Percentiles rank a stretch among this genome's conserved stretches.
Conservation (phyloP, 2,113 vertebrate species). For the Taxidea taxus region DNA sequence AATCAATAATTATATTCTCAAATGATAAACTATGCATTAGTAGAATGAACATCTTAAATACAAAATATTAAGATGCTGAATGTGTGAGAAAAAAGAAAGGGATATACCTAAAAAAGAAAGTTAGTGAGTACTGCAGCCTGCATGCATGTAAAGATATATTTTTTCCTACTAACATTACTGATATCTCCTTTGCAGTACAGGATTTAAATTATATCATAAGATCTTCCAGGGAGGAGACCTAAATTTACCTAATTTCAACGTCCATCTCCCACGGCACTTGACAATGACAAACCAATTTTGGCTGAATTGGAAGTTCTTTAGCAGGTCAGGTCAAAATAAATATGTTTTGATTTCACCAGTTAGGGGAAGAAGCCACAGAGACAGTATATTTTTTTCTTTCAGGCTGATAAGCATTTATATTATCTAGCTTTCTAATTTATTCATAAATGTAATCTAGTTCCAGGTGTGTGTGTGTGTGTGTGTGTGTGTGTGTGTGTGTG, state of each 20-base stretch:
- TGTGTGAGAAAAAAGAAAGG: neutral
- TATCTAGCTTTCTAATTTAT: neutral
- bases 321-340: neutral
- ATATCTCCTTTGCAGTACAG: neutral
- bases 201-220: neutral
- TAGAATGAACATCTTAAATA: neutral
- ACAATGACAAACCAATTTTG: neutral
- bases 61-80: neutral
- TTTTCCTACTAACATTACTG: neutral
- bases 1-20: conserved; percentile 30
- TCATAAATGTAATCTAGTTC: neutral
- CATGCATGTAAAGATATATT: neutral
- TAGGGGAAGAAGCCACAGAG: neutral
- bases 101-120: neutral
- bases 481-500: neutral
- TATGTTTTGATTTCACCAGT: neutral
- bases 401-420: neutral
- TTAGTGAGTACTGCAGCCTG: neutral
- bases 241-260: neutral
- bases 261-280: neutral
- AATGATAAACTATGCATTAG: neutral
- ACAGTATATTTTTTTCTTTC: neutral
- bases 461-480: neutral
- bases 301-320: neutral
- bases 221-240: neutral